phyloP scores from a whole-genome alignment of 2,797 vertebrate species.

The Muscicapa comitata region DNA sequence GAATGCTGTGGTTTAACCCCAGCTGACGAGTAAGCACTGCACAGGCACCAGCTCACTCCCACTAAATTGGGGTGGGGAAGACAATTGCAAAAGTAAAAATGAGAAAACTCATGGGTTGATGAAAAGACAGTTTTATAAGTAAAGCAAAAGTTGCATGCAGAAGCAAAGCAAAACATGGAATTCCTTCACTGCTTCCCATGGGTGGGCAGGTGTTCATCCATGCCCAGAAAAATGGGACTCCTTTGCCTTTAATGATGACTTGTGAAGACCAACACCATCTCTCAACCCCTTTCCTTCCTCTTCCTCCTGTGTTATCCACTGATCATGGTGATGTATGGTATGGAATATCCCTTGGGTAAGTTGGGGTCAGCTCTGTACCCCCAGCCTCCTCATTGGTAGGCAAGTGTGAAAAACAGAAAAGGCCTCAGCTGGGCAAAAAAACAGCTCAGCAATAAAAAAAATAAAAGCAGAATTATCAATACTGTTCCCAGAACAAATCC shows the following conservation, averaged over 20 bases:
- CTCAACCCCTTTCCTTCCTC: background rate
- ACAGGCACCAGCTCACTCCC: background rate
- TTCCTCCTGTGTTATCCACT: background rate
- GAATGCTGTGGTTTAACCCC: background rate
- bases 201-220: background rate
- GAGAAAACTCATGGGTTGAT: background rate
- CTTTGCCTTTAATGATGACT: background rate
- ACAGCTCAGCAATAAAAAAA: background rate
- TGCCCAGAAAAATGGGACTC: background rate
- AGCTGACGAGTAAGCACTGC: background rate
- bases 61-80: accelerated
- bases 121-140: background rate
- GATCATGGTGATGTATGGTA: accelerated
- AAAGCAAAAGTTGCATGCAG: background rate
- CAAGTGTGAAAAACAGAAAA: background rate
- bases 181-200: background rate
- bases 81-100: background rate
- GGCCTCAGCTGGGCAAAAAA: background rate
- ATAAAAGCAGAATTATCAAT: background rate
- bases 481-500: background rate
- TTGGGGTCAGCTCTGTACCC: background rate
- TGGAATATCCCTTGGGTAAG: background rate
- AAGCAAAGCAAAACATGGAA: background rate
- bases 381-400: background rate
- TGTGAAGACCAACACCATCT: background rate